Conservation (phyloP, 2,113 vertebrate genomes). For the Malurus melanocephalus region DNA sequence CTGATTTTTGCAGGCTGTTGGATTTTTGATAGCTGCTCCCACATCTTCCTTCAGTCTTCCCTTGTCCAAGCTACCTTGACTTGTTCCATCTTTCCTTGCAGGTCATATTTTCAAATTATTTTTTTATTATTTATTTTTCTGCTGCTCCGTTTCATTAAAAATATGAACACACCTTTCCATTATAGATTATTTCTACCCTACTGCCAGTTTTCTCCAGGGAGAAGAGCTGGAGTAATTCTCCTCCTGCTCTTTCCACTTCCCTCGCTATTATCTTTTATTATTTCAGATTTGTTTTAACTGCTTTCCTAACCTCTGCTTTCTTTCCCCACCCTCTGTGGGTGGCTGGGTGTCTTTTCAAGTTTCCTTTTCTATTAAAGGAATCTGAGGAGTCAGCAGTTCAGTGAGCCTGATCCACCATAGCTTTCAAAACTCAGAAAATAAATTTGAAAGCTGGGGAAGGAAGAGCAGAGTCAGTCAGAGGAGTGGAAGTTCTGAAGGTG, state of each 20-base stretch:
- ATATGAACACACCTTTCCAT: not conserved
- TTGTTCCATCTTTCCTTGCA: not conserved
- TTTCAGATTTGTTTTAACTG: slow-evolving; percentile 1
- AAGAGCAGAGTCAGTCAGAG: not conserved
- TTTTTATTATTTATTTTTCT: not conserved
- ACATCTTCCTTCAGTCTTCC: not conserved
- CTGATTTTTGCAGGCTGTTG: not conserved
- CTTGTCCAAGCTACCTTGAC: not conserved
- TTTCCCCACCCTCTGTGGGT: not conserved
- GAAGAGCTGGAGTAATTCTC: not conserved
- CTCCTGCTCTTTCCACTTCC: not conserved
- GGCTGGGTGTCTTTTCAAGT: not conserved
- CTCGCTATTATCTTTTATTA: not conserved
- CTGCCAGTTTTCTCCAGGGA: not conserved
- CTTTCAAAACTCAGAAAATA: slow-evolving; percentile 15
- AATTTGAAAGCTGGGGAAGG: slow-evolving; percentile 1
- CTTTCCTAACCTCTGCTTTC: not conserved
- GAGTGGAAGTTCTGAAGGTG: not conserved
- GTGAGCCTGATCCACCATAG: not conserved
- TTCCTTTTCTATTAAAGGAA: slow-evolving; percentile 35
- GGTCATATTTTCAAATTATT: not conserved
- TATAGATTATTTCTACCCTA: not conserved
- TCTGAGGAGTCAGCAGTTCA: slow-evolving; percentile 3
- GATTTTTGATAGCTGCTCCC: not conserved
- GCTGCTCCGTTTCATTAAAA: not conserved